phyloP scores from a whole-genome alignment of 2,888 invertebrate species.

The Noctua fimbriata region DNA sequence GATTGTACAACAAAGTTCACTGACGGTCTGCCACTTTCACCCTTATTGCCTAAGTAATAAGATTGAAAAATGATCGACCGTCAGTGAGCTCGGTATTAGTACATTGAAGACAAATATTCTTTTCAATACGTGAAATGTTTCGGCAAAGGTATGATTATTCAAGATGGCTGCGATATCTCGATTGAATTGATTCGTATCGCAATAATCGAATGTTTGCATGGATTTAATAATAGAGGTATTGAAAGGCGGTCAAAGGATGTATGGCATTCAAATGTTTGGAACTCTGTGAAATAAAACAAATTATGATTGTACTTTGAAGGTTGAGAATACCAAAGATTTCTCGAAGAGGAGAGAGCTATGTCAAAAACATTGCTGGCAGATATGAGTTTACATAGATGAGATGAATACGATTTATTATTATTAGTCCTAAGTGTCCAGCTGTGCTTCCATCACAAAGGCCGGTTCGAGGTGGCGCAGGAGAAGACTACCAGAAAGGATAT shows the following conservation, averaged over 20 bases:
- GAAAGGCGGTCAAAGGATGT: conserved; percentile 70
- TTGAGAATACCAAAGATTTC: background rate
- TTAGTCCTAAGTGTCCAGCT: background rate
- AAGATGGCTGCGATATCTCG: conserved; percentile 68
- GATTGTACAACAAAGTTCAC: background rate
- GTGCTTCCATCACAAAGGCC: no score
- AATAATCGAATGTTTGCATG: conserved; percentile 73
- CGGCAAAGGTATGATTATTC: conserved; percentile 78
- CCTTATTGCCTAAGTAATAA: no score
- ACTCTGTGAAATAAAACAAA: conserved; percentile 5
- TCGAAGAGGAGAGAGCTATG: background rate
- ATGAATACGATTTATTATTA: background rate
- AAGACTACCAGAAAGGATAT: no score
- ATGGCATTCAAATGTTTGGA: conserved; percentile 45
- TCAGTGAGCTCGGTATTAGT: background rate
- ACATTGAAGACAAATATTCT: conserved; percentile 62
- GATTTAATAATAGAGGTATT: conserved; percentile 76
- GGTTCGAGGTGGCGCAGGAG: no score
- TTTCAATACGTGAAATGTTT: conserved; percentile 77
- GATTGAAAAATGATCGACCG: no score
- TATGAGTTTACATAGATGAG: background rate
- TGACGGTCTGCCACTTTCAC: no score
- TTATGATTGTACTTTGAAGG: background rate
- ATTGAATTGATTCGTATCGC: conserved; percentile 70
- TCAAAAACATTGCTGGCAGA: background rate